A percentile compares a stretch with the other conserved stretches of the same genome.
Evolutionary conservation across 2,797 vertebrate species (phyloP).

Genomic region (Thamnophis elegans): DNA sequence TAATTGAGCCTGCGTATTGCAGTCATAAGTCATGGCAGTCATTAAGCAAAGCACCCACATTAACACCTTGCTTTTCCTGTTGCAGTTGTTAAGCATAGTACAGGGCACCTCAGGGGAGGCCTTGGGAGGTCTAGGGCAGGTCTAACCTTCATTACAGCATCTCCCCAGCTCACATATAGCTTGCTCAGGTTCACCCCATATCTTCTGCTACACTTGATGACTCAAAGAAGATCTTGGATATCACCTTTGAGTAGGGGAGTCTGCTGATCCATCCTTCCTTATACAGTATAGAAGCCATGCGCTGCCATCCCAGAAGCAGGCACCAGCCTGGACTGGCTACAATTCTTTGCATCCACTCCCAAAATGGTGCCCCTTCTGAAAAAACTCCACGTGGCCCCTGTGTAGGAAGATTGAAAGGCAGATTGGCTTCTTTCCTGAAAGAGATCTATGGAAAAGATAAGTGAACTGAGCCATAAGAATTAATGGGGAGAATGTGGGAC

Average conservation of each 20-base stretch:
- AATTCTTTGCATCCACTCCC: background rate
- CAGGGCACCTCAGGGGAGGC: background rate
- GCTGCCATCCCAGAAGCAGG: background rate
- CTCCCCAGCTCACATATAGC: background rate
- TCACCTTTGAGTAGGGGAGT: background rate
- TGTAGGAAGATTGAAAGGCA: background rate
- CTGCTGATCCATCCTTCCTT: background rate
- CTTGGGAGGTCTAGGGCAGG: background rate
- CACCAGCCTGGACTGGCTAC: background rate
- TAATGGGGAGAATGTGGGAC: background rate
- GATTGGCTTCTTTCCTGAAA: background rate
- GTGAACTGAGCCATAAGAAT: background rate
- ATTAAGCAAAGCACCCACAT: background rate
- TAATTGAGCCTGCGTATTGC: background rate
- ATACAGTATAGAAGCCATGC: background rate
- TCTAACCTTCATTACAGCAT: background rate
- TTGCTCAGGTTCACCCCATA: background rate
- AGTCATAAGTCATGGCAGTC: background rate
- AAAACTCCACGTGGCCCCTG: background rate
- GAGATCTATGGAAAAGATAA: background rate
- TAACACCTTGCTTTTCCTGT: background rate
- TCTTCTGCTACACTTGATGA: background rate
- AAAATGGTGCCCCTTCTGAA: background rate
- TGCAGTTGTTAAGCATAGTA: background rate
- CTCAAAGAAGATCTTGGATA: background rate